Evolutionary conservation across 2,888 invertebrate species (phyloP).

Genomic region (Bimastos eiseni): DNA sequence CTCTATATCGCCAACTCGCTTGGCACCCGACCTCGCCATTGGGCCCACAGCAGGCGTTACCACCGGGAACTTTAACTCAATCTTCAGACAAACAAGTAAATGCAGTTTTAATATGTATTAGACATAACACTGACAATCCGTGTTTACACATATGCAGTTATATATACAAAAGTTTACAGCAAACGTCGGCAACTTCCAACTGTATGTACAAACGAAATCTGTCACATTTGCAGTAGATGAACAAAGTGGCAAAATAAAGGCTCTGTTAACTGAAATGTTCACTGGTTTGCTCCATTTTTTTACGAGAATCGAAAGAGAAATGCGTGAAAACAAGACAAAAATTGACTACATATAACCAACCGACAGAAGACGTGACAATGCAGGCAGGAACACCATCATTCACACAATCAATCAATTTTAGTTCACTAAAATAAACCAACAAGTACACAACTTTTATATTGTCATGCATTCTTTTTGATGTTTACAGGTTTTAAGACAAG

Average conservation of each 20-base stretch:
- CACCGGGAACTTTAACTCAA: no score
- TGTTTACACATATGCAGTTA: background rate
- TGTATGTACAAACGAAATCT: background rate
- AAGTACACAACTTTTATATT: no score
- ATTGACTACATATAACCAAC: background rate
- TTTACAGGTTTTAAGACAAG: no score
- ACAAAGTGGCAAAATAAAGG: background rate
- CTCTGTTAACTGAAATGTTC: background rate
- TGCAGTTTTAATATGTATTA: background rate
- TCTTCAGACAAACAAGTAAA: background rate
- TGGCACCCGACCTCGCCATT: no score
- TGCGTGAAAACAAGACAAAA: background rate
- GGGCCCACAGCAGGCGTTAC: no score
- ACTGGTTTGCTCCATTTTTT: no score
- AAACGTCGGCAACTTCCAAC: background rate
- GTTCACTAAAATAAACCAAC: no score
- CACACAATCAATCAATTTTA: no score
- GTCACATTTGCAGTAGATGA: background rate
- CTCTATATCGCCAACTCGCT: no score
- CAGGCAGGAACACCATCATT: slow-evolving; percentile 1
- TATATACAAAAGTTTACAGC: background rate
- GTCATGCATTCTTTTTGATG: no score
- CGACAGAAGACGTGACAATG: background rate
- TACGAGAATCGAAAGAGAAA: background rate
- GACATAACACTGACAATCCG: background rate